Conservation (phyloP, 2,797 vertebrate species). For the Gouania willdenowi region DNA sequence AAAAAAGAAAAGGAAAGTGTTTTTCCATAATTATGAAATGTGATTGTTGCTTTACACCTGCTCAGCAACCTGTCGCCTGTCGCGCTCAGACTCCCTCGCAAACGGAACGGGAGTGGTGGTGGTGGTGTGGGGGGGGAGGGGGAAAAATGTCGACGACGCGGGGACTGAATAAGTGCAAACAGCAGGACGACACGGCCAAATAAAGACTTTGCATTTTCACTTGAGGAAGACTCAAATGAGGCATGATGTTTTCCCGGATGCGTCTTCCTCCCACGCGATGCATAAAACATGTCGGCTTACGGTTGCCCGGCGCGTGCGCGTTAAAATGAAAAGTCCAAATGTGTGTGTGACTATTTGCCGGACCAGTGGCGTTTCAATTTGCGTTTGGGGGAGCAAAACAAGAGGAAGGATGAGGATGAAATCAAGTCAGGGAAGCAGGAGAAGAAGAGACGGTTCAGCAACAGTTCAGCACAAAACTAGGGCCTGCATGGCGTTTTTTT, state of each 20-base stretch:
- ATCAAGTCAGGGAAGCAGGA: conserved; percentile 51
- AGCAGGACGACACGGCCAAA: conserved; percentile 58
- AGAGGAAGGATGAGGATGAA: conserved; percentile 41
- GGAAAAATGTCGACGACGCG: too few relatives aligned
- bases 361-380: conserved; percentile 77
- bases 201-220: conserved; percentile 70
- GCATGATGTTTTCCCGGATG: conserved; percentile 68
- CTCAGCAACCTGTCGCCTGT: conserved; percentile 68
- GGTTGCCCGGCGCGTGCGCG: conserved; percentile 55
- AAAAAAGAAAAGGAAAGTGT: background rate
- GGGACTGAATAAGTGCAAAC: conserved; percentile 63
- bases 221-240: conserved; percentile 71
- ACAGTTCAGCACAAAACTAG: conserved; percentile 25
- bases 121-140: too few relatives aligned
- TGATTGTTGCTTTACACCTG: conserved; percentile 70
- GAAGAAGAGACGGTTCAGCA: conserved; percentile 29
- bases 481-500: too few relatives aligned
- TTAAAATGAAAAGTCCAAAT: conserved; percentile 65
- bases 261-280: conserved; percentile 47
- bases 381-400: conserved; percentile 2
- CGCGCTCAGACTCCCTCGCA: conserved; percentile 55
- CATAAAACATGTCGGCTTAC: conserved; percentile 73
- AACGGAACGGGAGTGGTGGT: conserved; percentile 52
- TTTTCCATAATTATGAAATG: conserved; percentile 49
- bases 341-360: conserved; percentile 75